Percentiles rank a stretch among this genome's conserved stretches.
These are phyloP conservation scores for Baryphthengus martii DNA, from an alignment of 2,113 vertebrate species.

Conservation along the genomic window DNA sequence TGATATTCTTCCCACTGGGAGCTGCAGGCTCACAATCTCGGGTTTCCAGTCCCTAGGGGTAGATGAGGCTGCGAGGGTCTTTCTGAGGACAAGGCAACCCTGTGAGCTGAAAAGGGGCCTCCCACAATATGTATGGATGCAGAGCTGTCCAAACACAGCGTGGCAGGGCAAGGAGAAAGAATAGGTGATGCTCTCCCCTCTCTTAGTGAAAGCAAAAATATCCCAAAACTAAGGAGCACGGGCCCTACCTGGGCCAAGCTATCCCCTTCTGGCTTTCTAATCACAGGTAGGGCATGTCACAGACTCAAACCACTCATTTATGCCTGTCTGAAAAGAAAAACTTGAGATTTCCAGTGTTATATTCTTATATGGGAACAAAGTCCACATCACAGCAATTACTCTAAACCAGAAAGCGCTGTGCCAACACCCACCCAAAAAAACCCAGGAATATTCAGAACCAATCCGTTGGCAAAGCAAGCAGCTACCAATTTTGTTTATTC, in stretches of 20 bases:
- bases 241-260: background rate
- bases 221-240: background rate
- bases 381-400: background rate
- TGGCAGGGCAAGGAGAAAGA: background rate
- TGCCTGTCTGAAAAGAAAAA: background rate
- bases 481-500: background rate
- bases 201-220: background rate
- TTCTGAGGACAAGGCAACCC: background rate
- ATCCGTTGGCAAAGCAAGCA: background rate
- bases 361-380: background rate
- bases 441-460: background rate
- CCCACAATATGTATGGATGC: accelerated
- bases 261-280: background rate
- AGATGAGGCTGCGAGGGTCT: background rate
- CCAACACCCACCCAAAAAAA: background rate
- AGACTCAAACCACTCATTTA: background rate
- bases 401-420: background rate
- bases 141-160: background rate
- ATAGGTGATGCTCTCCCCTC: background rate
- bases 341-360: background rate
- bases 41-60: constrained; percentile 13
- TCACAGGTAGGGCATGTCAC: background rate
- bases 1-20: background rate
- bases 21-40: background rate
- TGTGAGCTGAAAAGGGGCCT: background rate